Evolutionary conservation across 2,888 invertebrate species (phyloP).

Genomic region (Plebejus anna): DNA sequence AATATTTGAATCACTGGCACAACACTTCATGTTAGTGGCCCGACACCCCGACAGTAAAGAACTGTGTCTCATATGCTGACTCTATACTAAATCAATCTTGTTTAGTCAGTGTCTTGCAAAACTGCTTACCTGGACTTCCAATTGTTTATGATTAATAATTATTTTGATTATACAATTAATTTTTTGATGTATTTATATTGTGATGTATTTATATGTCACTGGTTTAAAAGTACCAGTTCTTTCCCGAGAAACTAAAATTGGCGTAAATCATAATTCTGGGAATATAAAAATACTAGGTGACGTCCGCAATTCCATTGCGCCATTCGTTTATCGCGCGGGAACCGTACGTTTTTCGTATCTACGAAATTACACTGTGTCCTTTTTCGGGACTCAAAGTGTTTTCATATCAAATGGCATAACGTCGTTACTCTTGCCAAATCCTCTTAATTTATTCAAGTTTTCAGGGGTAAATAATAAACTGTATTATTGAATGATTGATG

Average conservation of each 20-base stretch:
- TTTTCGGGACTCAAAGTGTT: no score
- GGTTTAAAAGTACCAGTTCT: not conserved
- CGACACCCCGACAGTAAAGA: constrained; percentile 32
- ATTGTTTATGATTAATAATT: constrained; percentile 33
- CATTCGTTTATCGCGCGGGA: no score
- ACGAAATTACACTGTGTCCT: no score
- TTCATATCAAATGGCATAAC: no score
- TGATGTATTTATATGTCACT: not conserved
- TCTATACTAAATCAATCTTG: constrained; percentile 35
- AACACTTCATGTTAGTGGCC: not conserved
- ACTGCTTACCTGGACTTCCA: constrained; percentile 32
- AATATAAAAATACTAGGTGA: no score
- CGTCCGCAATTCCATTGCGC: no score
- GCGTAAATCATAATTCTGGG: not conserved
- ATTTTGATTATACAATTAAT: not conserved
- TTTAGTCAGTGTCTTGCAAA: constrained; percentile 36
- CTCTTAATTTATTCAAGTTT: no score
- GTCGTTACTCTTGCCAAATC: no score
- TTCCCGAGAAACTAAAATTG: not conserved
- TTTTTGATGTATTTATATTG: not conserved
- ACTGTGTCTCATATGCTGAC: constrained; percentile 35
- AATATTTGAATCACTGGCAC: not conserved
- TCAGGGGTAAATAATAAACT: no score
- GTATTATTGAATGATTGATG: no score
- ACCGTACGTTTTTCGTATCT: no score